Base-by-base conservation (phyloP, 2,113 vertebrate species). In the Indri indri region DNA sequence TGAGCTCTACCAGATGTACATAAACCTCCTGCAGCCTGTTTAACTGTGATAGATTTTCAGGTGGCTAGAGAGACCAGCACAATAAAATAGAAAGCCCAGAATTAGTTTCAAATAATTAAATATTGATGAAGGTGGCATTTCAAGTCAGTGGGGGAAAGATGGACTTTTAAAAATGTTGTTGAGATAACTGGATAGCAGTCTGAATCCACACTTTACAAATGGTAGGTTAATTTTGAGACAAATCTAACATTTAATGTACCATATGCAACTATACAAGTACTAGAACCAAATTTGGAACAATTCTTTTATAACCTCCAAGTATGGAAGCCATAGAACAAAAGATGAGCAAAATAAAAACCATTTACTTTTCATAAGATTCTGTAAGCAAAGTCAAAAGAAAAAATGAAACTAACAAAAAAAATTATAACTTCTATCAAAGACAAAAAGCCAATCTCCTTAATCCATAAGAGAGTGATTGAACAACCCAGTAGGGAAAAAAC, bases 1-100 rank as follows among this genome's bases (percentile, higher is more conserved):
- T 37, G 42, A 22, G 3, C 12, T 50, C 18, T 27, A 0, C 32
- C 18, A 20, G 9, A 17, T 2, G 7, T 6, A 57, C 3, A 13
- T 3, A 65, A 25, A 40, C 9, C 27, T 42, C n/a, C 23, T 42
- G 45, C 2, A 16, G 1, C 47, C 23, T 9, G 34, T 1, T 17
- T 76, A 20, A 1, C 13, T 20, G 47, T 1, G 5, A 25, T 10
- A 52, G 54, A 10, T 25, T 22, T 23, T 37, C 54, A 13, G 6
- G 0, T 42, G 52, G 17, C 4, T 4, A 57, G 52, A 54, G 47
- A 37, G 45, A 27, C 34, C 4, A 14, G 14, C 54, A 74, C 5
- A 57, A 54, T 27, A 0, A 5, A 17, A 27, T 1, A 45, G 45
- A 42, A 59, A 40, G 23, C 47, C 84, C 27, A 77, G 85, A 50